Percentiles rank a stretch among this genome's conserved stretches.
Conservation (phyloP, 2,888 invertebrate species). For the Artemia sp. region DNA sequence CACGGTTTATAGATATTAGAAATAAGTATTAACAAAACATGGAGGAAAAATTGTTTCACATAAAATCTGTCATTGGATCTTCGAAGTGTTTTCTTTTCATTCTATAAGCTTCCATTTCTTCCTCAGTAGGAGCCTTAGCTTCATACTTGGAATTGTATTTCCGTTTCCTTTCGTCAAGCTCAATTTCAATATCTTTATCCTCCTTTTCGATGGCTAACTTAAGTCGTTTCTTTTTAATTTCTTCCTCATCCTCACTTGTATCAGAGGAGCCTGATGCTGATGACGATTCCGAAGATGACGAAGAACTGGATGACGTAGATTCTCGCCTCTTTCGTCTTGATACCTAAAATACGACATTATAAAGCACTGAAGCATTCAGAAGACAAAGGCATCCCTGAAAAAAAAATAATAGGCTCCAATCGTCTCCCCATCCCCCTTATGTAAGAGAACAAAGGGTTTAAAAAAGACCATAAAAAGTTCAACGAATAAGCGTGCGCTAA, state of each 20-base stretch:
- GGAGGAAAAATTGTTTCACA: slow-evolving; percentile 26
- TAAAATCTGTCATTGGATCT: slow-evolving; percentile 81
- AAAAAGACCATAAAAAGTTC: no score
- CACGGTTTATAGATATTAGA: background rate
- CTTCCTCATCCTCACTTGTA: slow-evolving; percentile 34
- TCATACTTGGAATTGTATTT: slow-evolving; percentile 82
- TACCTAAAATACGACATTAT: slow-evolving; percentile 26
- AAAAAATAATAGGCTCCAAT: no score
- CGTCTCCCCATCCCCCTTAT: no score
- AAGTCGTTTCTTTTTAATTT: slow-evolving; percentile 36
- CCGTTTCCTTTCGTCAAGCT: slow-evolving; percentile 70
- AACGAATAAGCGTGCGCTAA: no score
- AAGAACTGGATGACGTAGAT: slow-evolving; percentile 17
- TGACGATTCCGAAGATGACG: slow-evolving; percentile 16
- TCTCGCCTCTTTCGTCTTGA: slow-evolving; percentile 29
- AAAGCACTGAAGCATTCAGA: slow-evolving; percentile 25
- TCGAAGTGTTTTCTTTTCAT: slow-evolving; percentile 65
- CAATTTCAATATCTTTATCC: slow-evolving; percentile 42
- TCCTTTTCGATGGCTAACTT: slow-evolving; percentile 45
- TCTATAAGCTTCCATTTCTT: slow-evolving; percentile 82
- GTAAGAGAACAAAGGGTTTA: no score
- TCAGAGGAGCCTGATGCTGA: slow-evolving; percentile 14
- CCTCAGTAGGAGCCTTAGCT: slow-evolving; percentile 66
- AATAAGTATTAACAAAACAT: background rate
- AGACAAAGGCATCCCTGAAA: no score